Conservation (phyloP, 1,140 invertebrate genomes). For the Rhyacophila brunnea region DNA sequence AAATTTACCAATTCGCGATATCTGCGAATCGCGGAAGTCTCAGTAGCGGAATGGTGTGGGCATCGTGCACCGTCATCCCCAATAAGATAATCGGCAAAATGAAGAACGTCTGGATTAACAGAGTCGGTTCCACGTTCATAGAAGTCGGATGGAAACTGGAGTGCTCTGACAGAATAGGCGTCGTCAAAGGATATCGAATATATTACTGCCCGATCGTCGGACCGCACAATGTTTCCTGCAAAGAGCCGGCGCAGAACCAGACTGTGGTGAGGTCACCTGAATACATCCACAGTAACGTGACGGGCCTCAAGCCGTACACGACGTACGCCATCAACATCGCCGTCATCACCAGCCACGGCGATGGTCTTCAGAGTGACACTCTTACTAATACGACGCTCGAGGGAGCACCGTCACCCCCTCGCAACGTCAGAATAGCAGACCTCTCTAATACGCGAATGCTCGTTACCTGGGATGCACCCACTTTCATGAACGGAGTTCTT, state of each 20-base stretch:
- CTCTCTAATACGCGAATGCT: conserved; percentile 66
- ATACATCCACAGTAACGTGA: conserved; percentile 45
- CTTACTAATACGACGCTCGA: conserved; percentile 71
- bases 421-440: conserved; percentile 57
- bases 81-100: conserved; percentile 66
- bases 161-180: conserved; percentile 65
- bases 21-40: conserved; percentile 62
- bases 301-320: conserved; percentile 70
- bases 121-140: conserved; percentile 58
- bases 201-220: conserved; percentile 65
- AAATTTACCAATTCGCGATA: conserved; percentile 63
- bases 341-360: conserved; percentile 70
- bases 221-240: conserved; percentile 48
- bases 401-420: conserved; percentile 62
- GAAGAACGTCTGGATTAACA: conserved; percentile 62
- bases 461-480: conserved; percentile 69
- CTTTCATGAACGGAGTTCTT: conserved; percentile 71
- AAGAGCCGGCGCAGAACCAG: conserved; percentile 2
- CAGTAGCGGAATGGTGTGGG: conserved; percentile 77
- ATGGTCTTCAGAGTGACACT: conserved; percentile 68
- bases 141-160: conserved; percentile 69
- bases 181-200: conserved; percentile 65
- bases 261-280: not conserved
- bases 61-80: conserved; percentile 71
- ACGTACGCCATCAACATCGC: conserved; percentile 73